Evolutionary conservation across 1,140 invertebrate species (phyloP), one percentile per base, ranked within the genome.

Genomic region (Orussus abietinus): DNA sequence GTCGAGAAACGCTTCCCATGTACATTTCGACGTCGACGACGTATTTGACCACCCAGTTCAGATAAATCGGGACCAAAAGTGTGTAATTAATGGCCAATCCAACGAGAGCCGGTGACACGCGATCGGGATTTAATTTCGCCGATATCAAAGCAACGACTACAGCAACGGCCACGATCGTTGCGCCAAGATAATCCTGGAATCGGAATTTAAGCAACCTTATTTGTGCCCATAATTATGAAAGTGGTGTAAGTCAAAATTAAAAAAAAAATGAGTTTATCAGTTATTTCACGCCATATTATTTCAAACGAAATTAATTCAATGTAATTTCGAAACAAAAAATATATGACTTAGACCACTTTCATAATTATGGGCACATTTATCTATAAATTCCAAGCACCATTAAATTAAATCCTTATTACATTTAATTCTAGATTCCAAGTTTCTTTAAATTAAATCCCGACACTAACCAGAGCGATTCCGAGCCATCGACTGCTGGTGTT

Each of bases 401-500:
- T n/a, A n/a, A n/a, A n/a, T n/a, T n/a, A n/a, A n/a, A n/a, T n/a
- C n/a, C n/a, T n/a, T n/a, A n/a, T n/a, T n/a, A n/a, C n/a, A n/a
- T n/a, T n/a, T n/a, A 14, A 30, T 17, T 7, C 17, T 5, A n/a
- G 5, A 19, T 18, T 11, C 21, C 3, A 25, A 12, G 9, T 44
- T 31, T 18, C 5, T 4, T 11, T 29, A 25, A 29, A 21, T n/a
- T 6, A 28, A 36, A 22, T 33, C 9, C 21, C 6, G 40, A n/a
- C n/a, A 65, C 72, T 77, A 75, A 90, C 87, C 68, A 90, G 57
- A 47, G 81, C 78, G 29, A 90, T 80, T 11, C 88, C 88, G 2
- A 92, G 75, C 88, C 88, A 92, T 44, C 88, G 77, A 61, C 86
- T 89, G 18, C 84, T 83, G 1, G 84, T 80, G 54, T 90, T 89